Evolutionary conservation across 2,888 invertebrate species (phyloP).

Genomic region (Steromphala cineraria): DNA sequence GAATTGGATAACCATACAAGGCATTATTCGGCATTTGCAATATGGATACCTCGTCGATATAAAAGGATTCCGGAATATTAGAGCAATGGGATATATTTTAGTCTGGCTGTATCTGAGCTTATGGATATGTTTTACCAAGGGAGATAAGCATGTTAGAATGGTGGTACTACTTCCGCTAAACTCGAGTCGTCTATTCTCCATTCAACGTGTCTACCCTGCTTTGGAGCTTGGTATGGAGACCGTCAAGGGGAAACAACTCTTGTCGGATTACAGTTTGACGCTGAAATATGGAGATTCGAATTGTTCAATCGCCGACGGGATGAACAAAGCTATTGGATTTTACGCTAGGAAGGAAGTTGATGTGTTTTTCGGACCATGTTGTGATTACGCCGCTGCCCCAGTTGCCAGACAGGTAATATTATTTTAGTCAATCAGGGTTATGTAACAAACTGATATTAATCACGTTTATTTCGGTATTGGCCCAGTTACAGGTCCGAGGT

Average conservation of each 20-base stretch:
- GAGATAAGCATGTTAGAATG: slow-evolving; percentile 26
- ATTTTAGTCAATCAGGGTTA: slow-evolving; percentile 28
- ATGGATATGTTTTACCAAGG: no score
- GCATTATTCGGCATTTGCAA: no score
- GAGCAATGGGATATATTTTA: no score
- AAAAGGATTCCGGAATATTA: no score
- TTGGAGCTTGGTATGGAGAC: slow-evolving; percentile 65
- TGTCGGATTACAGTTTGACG: slow-evolving; percentile 30
- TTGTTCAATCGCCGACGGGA: slow-evolving; percentile 59
- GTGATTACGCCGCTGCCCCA: slow-evolving; percentile 86
- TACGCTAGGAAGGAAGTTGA: slow-evolving; percentile 57
- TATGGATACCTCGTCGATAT: no score
- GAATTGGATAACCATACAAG: no score
- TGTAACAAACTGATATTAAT: no score
- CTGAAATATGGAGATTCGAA: slow-evolving; percentile 47
- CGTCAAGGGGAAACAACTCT: slow-evolving; percentile 32
- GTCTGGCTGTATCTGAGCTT: no score
- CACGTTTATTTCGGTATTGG: no score
- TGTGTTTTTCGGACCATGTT: slow-evolving; percentile 71
- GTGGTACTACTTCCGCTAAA: slow-evolving; percentile 53
- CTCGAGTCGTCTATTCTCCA: slow-evolving; percentile 51
- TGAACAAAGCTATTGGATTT: slow-evolving; percentile 64
- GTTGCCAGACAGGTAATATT: slow-evolving; percentile 82
- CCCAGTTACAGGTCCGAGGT: no score
- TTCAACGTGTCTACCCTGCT: slow-evolving; percentile 63